These are phyloP conservation scores for Poecilia wingei DNA, from an alignment of 2,797 vertebrate species.

Conservation along the genomic window DNA sequence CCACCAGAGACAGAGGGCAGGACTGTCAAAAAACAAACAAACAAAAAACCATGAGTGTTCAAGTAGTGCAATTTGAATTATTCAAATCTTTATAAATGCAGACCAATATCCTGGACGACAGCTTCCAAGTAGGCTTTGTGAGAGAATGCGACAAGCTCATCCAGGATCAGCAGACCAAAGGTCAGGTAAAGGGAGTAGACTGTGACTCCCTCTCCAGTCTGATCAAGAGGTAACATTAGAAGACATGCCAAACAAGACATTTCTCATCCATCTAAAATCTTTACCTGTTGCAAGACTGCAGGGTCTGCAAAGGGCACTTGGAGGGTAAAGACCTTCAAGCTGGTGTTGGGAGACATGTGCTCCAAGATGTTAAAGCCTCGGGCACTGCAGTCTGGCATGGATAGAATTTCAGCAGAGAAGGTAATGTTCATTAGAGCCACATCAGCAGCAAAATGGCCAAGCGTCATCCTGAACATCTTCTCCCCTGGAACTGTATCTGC, in stretches of 20 bases:
- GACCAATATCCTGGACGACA: constrained; percentile 47
- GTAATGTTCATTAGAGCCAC: constrained; percentile 66
- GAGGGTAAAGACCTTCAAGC: constrained; percentile 58
- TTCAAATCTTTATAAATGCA: background rate
- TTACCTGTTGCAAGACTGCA: constrained; percentile 55
- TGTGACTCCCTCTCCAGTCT: constrained; percentile 12
- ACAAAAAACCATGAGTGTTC: background rate
- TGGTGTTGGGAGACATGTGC: constrained; percentile 47
- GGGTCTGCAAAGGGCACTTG: constrained; percentile 72
- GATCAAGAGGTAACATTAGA: constrained; percentile 6
- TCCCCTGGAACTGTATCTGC: constrained; percentile 64
- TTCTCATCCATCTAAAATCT: background rate
- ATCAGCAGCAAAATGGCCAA: constrained; percentile 68
- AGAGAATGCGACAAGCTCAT: constrained; percentile 56
- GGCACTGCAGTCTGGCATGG: constrained; percentile 40
- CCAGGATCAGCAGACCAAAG: constrained; percentile 65
- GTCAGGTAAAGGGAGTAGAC: constrained; percentile 57
- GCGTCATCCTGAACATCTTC: constrained; percentile 58
- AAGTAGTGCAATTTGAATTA: background rate
- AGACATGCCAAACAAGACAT: background rate
- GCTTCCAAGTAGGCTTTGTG: constrained; percentile 48
- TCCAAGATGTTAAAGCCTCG: constrained; percentile 70
- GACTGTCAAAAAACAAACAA: constrained; percentile 30
- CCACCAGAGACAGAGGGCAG: constrained; percentile 54
- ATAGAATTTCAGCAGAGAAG: constrained; percentile 59